These are phyloP conservation scores for Epinephelus cyanopodus DNA, from an alignment of 2,113 vertebrate species.

Conservation along the genomic window DNA sequence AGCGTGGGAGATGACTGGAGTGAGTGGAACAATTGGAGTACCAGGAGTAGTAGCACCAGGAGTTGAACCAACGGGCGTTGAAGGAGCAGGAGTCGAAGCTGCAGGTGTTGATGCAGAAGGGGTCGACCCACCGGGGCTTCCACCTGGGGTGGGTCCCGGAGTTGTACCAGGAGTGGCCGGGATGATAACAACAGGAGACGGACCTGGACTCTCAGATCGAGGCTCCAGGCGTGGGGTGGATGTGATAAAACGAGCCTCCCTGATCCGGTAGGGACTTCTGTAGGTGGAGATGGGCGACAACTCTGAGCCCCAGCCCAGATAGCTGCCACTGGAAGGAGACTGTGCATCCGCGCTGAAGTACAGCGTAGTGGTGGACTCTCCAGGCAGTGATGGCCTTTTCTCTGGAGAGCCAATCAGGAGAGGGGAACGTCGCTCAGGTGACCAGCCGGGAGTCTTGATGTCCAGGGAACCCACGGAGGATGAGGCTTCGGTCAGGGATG, in stretches of 20 bases:
- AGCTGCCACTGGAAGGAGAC: constrained; percentile 81
- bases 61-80: constrained; percentile 43
- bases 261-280: constrained; percentile 80
- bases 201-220: constrained; percentile 57
- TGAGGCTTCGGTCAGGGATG: constrained; percentile 67
- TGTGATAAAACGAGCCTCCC: constrained; percentile 78
- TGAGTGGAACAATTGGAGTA: constrained; percentile 69
- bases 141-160: constrained; percentile 68
- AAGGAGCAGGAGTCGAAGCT: constrained; percentile 16
- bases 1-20: constrained; percentile 74
- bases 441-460: constrained; percentile 79
- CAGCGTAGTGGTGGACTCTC: constrained; percentile 71
- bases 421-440: constrained; percentile 77
- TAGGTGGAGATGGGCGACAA: constrained; percentile 80
- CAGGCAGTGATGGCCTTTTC: constrained; percentile 49
- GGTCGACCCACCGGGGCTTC: constrained; percentile 50
- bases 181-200: constrained; percentile 68
- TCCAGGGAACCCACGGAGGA: constrained; percentile 77
- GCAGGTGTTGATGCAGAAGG: constrained; percentile 10
- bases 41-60: constrained; percentile 52
- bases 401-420: constrained; percentile 73
- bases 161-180: constrained; percentile 79
- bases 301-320: constrained; percentile 83
- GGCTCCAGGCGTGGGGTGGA: constrained; percentile 74
- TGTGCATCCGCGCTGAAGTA: constrained; percentile 79